Base-by-base conservation (phyloP, 2,888 invertebrate genomes). In the Microplitis deprimator region DNA sequence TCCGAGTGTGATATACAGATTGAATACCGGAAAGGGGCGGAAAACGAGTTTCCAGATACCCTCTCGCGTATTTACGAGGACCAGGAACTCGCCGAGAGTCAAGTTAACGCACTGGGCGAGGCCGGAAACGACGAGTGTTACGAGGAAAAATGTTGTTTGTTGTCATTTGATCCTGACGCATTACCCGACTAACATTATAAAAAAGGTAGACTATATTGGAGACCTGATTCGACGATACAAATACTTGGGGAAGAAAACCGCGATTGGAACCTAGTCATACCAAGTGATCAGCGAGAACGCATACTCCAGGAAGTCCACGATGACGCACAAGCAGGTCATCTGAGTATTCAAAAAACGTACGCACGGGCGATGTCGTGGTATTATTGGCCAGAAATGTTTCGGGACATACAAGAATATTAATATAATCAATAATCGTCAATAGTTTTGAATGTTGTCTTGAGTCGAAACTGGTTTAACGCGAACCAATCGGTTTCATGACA, bases 241-340 rank as follows among this genome's bases (percentile, higher is more conserved):
- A 1, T 75, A 82, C 20, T 41, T 75, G 0, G 78, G 80, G 5
- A 78, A 76, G 1, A 77, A 81, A 77, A 76, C 7, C 20, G 1
- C 1, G 61, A 7, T 1, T 61, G 61, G 61, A 61, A 61, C 5
- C 6, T n/a, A 61, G 61, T 8, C 6, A 6, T 61, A n/a, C n/a
- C n/a, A 13, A 1, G 3, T 13, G n/a, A n/a, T 1, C 16, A 61
- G 1, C 6, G 16, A 16, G 10, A 10, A 1, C 61, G 16, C 1
- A n/a, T 61, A n/a, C 4, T 61, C 5, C n/a, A 61, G n/a, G n/a
- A 5, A n/a, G 16, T 10, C 13, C 61, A 61, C 17, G 61, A 61
- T 17, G n/a, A 61, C 6, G 6, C n/a, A 1, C 61, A n/a, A 61
- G 61, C 61, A 6, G 8, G 61, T 61, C 61, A 61, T 6, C 6